phyloP scores from a whole-genome alignment of 2,113 vertebrate genomes.

The Typhlomys cinereus region DNA sequence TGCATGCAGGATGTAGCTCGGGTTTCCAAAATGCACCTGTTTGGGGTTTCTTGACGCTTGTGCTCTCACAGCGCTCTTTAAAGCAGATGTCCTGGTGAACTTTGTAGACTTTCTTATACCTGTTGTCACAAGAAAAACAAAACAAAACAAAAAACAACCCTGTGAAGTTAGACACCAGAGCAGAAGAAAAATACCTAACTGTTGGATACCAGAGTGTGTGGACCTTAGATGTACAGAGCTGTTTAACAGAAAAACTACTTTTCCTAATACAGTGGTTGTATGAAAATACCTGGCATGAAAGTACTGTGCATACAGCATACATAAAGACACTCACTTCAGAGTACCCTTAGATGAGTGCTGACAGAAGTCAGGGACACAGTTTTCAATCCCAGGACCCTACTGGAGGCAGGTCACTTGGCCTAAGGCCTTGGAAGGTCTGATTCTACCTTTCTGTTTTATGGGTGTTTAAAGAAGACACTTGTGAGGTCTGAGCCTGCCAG shows the following conservation, averaged over 20 bases:
- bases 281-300: neutral
- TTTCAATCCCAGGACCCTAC: neutral
- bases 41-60: slow-evolving; percentile 76
- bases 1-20: rapidly evolving
- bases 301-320: neutral
- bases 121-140: slow-evolving; percentile 81
- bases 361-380: neutral
- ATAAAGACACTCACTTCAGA: neutral
- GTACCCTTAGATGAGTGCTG: neutral
- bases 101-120: slow-evolving; percentile 93
- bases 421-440: neutral
- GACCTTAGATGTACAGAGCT: too few species aligned
- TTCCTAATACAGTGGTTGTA: neutral
- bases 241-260: neutral
- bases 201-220: rapidly evolving
- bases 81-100: slow-evolving; percentile 94
- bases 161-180: neutral
- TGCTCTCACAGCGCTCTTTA: slow-evolving; percentile 92
- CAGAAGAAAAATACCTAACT: neutral
- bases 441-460: neutral
- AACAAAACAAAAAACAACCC: too few species aligned
- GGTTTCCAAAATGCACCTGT: slow-evolving; percentile 80
- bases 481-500: neutral
- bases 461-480: neutral
- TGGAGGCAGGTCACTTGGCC: neutral